Percentiles rank a stretch among this genome's conserved stretches.
These are phyloP conservation scores for Tachyglossus aculeatus DNA, from an alignment of 2,797 vertebrate species.

Conservation along the genomic window DNA sequence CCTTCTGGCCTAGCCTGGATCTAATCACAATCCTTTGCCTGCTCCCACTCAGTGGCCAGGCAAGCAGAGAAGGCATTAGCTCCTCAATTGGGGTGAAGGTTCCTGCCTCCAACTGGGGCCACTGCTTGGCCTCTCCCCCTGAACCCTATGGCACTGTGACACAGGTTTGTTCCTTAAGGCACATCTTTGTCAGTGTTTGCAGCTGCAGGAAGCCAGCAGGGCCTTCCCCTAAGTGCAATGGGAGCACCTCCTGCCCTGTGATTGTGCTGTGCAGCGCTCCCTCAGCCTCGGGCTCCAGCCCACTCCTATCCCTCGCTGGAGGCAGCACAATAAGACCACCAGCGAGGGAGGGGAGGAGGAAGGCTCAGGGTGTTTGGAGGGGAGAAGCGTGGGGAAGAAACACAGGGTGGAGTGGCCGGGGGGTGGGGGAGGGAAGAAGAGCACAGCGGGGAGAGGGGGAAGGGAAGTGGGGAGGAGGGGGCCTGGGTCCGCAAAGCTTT, in stretches of 20 bases:
- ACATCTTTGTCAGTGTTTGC: conserved; percentile 55
- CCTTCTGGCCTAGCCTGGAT: too few species aligned
- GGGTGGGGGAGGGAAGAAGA: background rate
- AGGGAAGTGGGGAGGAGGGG: background rate
- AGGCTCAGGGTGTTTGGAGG: too few species aligned
- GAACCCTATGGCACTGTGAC: background rate
- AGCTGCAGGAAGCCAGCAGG: conserved; percentile 17
- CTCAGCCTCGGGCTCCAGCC: background rate
- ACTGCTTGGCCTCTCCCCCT: background rate
- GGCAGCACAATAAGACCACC: too few species aligned
- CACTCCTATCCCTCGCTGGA: too few species aligned
- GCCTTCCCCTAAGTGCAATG: background rate
- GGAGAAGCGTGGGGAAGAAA: too few species aligned
- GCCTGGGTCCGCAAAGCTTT: background rate
- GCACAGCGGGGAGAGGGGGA: background rate
- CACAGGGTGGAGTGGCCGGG: too few species aligned
- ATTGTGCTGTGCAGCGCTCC: conserved; percentile 11
- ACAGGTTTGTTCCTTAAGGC: conserved; percentile 61
- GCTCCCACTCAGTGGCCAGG: background rate
- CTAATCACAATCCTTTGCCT: background rate
- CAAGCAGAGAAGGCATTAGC: background rate
- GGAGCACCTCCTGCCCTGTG: conserved; percentile 25
- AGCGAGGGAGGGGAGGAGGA: too few species aligned
- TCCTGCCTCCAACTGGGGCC: conserved; percentile 19
- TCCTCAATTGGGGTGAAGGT: background rate